Percentiles rank a stretch among this genome's conserved stretches.
Conservation (phyloP, 2,113 vertebrate genomes). For the Rhodinocichla rosea region DNA sequence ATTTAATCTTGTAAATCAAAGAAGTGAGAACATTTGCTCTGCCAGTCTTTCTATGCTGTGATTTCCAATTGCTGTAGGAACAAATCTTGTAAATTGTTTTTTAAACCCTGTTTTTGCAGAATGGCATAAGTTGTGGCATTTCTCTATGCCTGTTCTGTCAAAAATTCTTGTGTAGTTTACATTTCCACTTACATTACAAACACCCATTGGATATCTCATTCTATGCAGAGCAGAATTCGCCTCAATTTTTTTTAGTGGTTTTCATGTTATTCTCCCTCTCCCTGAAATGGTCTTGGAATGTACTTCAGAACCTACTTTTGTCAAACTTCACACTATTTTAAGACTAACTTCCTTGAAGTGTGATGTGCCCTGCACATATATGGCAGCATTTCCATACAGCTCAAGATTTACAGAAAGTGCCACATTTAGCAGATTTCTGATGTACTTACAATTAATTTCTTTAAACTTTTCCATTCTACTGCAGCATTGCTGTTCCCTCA, state of each 20-base stretch:
- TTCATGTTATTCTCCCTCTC: background rate
- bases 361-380: background rate
- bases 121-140: background rate
- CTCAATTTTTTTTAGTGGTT: background rate
- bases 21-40: background rate
- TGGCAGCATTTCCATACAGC: background rate
- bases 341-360: background rate
- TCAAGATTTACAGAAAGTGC: background rate
- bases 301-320: background rate
- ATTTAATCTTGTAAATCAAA: background rate
- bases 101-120: background rate
- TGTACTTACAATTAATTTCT: background rate
- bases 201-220: background rate
- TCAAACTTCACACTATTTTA: background rate
- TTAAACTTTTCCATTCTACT: background rate
- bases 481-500: background rate
- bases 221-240: background rate
- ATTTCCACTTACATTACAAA: background rate
- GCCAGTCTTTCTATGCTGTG: background rate
- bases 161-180: background rate
- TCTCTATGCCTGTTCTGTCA: background rate
- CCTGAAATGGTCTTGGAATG: background rate
- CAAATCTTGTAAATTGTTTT: background rate
- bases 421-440: background rate
- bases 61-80: background rate